phyloP scores from a whole-genome alignment of 2,797 vertebrate genomes.

The Acrossocheilus fasciatus region DNA sequence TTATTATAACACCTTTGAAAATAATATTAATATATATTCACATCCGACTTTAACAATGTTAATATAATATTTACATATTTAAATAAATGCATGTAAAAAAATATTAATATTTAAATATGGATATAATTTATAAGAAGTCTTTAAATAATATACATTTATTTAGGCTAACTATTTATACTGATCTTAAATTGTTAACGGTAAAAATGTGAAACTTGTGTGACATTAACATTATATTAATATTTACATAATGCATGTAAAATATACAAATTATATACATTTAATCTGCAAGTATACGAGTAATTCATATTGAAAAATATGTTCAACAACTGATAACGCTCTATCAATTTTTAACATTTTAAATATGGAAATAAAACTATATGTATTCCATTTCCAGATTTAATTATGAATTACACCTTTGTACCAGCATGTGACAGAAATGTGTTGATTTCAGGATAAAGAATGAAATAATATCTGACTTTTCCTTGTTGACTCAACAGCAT shows the following conservation, averaged over 20 bases:
- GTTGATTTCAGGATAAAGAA: neutral
- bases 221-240: neutral
- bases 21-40: neutral
- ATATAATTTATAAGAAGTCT: no score
- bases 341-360: no score
- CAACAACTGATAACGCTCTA: neutral
- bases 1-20: neutral
- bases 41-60: neutral
- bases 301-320: neutral
- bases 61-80: no score
- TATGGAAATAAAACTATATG: neutral
- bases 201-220: no score
- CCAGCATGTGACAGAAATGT: neutral
- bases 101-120: no score
- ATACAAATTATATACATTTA: neutral
- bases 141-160: no score
- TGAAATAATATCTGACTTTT: neutral
- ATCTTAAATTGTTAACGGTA: no score
- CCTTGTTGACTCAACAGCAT: conserved; percentile 54
- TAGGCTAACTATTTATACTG: no score
- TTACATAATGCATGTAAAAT: neutral
- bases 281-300: neutral
- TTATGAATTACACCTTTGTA: neutral
- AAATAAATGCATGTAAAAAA: no score
- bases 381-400: neutral